Conservation (phyloP, 2,113 vertebrate genomes). For the Tichodroma muraria region DNA sequence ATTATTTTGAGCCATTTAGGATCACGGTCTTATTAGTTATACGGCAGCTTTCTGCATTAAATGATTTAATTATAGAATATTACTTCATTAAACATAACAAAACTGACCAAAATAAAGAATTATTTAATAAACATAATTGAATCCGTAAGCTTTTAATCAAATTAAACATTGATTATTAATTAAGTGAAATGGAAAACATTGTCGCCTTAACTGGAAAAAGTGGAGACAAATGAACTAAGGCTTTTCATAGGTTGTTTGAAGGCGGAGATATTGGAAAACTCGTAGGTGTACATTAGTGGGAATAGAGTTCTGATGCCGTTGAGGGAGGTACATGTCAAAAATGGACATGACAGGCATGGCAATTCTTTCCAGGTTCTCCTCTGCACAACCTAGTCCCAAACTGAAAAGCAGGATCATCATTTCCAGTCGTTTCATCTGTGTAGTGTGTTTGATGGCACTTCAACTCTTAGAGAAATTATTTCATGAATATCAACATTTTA, state of each 20-base stretch:
- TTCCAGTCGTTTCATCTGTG: neutral
- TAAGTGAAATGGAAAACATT: neutral
- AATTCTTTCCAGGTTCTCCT: neutral
- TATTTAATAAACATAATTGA: constrained; percentile 23
- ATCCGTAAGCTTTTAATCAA: constrained; percentile 15
- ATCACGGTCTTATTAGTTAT: neutral
- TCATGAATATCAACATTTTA: neutral
- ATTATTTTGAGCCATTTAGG: constrained; percentile 9
- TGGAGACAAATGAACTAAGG: neutral
- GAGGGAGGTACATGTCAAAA: neutral
- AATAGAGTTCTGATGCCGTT: neutral
- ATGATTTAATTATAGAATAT: constrained; percentile 11
- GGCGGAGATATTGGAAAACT: neutral
- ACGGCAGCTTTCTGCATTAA: neutral
- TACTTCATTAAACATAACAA: constrained; percentile 17
- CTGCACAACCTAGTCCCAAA: neutral
- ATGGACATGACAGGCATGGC: neutral
- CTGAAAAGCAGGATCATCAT: neutral
- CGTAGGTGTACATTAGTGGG: neutral
- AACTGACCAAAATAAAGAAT: constrained; percentile 35
- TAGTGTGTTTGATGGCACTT: neutral
- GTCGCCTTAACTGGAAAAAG: neutral
- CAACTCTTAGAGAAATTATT: neutral
- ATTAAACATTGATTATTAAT: constrained; percentile 36
- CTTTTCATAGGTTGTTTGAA: neutral